A percentile compares a stretch with the other conserved stretches of the same genome.
phyloP scores from a whole-genome alignment of 2,113 vertebrate genomes.

The Perccottus glenii region DNA sequence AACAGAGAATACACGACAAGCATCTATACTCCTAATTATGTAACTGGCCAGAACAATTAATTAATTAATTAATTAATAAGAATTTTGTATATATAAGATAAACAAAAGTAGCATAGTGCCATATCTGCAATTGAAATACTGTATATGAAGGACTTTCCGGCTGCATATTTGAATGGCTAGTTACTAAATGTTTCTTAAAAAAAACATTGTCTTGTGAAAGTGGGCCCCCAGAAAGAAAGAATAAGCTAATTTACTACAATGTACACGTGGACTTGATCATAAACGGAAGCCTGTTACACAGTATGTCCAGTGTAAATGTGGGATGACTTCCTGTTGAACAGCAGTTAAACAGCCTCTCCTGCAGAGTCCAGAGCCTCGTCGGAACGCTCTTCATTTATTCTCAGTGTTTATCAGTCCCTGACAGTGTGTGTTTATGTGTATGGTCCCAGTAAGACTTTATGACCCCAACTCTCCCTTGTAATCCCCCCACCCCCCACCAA shows the following conservation, averaged over 20 bases:
- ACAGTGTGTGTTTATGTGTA: slow-evolving; percentile 70
- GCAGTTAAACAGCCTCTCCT: slow-evolving; percentile 44
- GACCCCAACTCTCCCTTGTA: slow-evolving; percentile 41
- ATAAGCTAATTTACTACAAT: too few species aligned
- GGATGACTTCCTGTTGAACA: slow-evolving; percentile 40
- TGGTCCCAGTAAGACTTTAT: slow-evolving; percentile 58
- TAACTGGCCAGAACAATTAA: slow-evolving; percentile 62
- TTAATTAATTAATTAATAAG: too few species aligned
- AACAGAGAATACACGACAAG: slow-evolving; percentile 23
- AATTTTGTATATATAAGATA: too few species aligned
- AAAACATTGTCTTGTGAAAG: too few species aligned
- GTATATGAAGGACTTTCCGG: too few species aligned
- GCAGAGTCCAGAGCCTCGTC: slow-evolving; percentile 39
- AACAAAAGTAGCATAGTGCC: too few species aligned
- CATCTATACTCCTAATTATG: slow-evolving; percentile 59
- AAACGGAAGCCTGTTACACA: background rate
- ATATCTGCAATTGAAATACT: too few species aligned
- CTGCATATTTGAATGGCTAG: too few species aligned
- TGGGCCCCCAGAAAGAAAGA: too few species aligned
- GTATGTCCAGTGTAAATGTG: slow-evolving; percentile 40
- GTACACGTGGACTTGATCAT: slow-evolving; percentile 12
- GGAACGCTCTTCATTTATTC: slow-evolving; percentile 56
- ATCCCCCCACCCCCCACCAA: background rate
- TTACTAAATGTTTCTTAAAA: too few species aligned
- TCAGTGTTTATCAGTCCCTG: slow-evolving; percentile 71